Evolutionary conservation across 2,888 invertebrate species (phyloP).

Genomic region (Nomada lathburiana): DNA sequence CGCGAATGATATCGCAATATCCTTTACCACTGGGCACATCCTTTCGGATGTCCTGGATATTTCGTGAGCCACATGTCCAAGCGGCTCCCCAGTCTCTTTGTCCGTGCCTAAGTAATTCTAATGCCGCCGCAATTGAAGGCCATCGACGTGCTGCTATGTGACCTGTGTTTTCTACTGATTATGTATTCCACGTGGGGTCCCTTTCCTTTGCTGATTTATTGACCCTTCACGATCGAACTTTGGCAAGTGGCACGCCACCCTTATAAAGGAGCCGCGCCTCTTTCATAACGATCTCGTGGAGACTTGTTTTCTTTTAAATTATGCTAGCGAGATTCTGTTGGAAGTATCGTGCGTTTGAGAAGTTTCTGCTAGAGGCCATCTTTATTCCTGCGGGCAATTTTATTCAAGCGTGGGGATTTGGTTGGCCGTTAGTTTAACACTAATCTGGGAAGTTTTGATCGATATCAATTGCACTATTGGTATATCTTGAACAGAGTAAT

Average conservation of each 20-base stretch:
- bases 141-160: slow-evolving; percentile 63
- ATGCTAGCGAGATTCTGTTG: background rate
- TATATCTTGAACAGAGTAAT: too few relatives aligned
- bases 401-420: too few relatives aligned
- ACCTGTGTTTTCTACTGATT: slow-evolving; percentile 64
- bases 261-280: slow-evolving; percentile 41
- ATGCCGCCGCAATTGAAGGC: slow-evolving; percentile 53
- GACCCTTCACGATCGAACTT: slow-evolving; percentile 44
- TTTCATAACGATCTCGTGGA: background rate
- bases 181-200: slow-evolving; percentile 62
- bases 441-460: too few relatives aligned
- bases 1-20: slow-evolving; percentile 46
- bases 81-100: background rate
- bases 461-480: background rate
- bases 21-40: slow-evolving; percentile 43
- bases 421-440: background rate
- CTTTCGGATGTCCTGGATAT: slow-evolving; percentile 52
- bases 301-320: slow-evolving; percentile 12
- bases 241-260: slow-evolving; percentile 43
- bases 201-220: slow-evolving; percentile 49
- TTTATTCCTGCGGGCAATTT: background rate
- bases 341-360: background rate
- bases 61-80: slow-evolving; percentile 63
- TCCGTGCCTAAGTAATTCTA: slow-evolving; percentile 64
- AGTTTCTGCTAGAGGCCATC: background rate